A percentile compares a stretch with the other conserved stretches of the same genome.
phyloP scores from a whole-genome alignment of 2,888 invertebrate species.

The Drosophila quinaria region DNA sequence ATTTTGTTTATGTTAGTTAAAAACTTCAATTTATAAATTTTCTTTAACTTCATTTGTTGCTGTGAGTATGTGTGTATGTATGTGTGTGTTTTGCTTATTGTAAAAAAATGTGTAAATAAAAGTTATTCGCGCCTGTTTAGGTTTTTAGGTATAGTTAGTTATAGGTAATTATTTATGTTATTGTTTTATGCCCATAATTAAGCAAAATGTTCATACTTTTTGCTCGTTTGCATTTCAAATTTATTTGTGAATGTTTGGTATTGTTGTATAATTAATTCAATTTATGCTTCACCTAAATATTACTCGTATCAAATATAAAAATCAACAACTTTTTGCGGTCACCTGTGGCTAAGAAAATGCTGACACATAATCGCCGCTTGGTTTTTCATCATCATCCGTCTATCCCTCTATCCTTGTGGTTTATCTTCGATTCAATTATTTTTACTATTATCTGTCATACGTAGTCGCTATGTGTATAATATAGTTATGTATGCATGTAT shows the following conservation, averaged over 20 bases:
- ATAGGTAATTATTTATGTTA: constrained; percentile 63
- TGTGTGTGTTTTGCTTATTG: constrained; percentile 52
- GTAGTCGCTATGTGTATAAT: constrained; percentile 78
- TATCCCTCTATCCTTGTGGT: constrained; percentile 12
- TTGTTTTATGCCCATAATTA: constrained; percentile 79
- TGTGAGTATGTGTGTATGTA: constrained; percentile 19
- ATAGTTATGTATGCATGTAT: constrained; percentile 57
- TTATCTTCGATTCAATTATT: constrained; percentile 19
- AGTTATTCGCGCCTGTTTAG: constrained; percentile 56
- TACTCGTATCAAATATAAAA: constrained; percentile 86
- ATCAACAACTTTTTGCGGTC: constrained; percentile 85
- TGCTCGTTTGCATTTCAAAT: constrained; percentile 51
- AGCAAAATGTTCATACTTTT: constrained; percentile 42
- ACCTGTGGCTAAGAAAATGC: constrained; percentile 76
- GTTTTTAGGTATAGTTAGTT: constrained; percentile 51
- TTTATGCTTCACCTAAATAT: constrained; percentile 82
- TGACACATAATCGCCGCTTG: constrained; percentile 53
- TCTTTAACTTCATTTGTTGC: constrained; percentile 43
- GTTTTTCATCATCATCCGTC: constrained; percentile 15
- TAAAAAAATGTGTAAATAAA: constrained; percentile 81
- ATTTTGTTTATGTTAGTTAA: constrained; percentile 35
- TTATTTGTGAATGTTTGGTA: constrained; percentile 56
- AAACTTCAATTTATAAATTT: constrained; percentile 54
- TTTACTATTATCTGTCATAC: constrained; percentile 52
- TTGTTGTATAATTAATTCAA: constrained; percentile 82